These are phyloP conservation scores for Siderastrea radians DNA, from an alignment of 92 coral and sea anemone genomes.

Conservation along the genomic window DNA sequence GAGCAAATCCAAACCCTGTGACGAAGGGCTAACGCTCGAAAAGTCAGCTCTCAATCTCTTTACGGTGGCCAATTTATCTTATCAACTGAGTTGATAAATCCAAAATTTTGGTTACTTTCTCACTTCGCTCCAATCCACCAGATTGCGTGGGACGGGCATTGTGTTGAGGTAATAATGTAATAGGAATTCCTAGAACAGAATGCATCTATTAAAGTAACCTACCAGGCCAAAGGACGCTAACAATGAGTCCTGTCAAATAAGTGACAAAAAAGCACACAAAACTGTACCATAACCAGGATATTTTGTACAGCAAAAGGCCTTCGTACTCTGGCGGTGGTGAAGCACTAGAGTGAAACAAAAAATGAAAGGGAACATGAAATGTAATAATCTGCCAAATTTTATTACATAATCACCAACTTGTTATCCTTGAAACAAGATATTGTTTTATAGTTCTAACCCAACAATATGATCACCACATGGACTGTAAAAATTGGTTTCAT, in stretches of 20 bases:
- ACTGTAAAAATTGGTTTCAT: too few relatives aligned
- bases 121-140: too few relatives aligned
- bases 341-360: conserved; percentile 5
- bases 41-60: too few relatives aligned
- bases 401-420: neutral
- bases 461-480: too few relatives aligned
- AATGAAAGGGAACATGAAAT: neutral
- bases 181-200: too few relatives aligned
- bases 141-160: too few relatives aligned
- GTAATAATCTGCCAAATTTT: neutral
- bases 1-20: too few relatives aligned
- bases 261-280: conserved; percentile 86
- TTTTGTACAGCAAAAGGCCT: conserved; percentile 84
- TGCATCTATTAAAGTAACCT: neutral
- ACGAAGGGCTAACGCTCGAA: too few relatives aligned
- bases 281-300: conserved; percentile 97
- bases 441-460: neutral
- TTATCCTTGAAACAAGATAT: neutral
- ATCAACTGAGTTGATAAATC: too few relatives aligned
- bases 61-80: too few relatives aligned
- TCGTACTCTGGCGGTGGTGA: conserved; percentile 64
- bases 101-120: too few relatives aligned
- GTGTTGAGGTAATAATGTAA: too few relatives aligned
- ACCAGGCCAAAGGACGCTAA: conserved; percentile 90
- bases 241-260: conserved; percentile 81